Evolutionary conservation across 2,113 vertebrate genomes (phyloP).

Genomic region (Lepus timidus): DNA sequence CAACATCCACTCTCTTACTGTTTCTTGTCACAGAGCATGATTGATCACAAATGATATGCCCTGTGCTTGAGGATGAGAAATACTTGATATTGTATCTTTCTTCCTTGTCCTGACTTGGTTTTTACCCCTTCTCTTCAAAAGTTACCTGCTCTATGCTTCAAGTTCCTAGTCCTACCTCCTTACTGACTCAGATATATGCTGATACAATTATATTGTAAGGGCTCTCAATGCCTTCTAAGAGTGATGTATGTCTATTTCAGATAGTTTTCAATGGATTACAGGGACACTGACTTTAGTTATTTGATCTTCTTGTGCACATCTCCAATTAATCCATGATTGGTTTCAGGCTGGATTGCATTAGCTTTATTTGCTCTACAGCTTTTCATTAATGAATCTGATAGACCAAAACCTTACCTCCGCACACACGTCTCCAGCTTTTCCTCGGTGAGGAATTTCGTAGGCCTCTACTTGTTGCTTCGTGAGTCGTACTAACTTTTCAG

Average conservation of each 20-base stretch:
- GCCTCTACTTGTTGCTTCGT: conserved; percentile 93
- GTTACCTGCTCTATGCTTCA: background rate
- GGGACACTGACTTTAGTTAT: background rate
- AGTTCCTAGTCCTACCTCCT: background rate
- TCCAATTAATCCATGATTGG: background rate
- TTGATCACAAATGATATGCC: background rate
- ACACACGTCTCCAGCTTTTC: conserved; percentile 89
- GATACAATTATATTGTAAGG: background rate
- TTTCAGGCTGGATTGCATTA: background rate
- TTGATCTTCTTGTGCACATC: background rate
- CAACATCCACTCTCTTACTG: background rate
- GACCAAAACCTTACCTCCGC: conserved; percentile 88
- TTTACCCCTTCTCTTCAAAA: background rate
- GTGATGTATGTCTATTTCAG: background rate
- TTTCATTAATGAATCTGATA: background rate
- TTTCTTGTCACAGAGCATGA: background rate
- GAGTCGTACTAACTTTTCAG: conserved; percentile 92
- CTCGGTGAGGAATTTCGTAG: conserved; percentile 94
- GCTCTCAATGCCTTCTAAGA: background rate
- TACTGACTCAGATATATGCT: background rate
- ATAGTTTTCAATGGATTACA: background rate
- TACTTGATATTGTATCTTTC: background rate
- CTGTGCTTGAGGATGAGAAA: background rate
- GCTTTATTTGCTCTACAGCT: background rate
- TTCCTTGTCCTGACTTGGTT: background rate